These are phyloP conservation scores for Ferdinandea cuprea DNA, from an alignment of 2,888 invertebrate species.

Conservation along the genomic window DNA sequence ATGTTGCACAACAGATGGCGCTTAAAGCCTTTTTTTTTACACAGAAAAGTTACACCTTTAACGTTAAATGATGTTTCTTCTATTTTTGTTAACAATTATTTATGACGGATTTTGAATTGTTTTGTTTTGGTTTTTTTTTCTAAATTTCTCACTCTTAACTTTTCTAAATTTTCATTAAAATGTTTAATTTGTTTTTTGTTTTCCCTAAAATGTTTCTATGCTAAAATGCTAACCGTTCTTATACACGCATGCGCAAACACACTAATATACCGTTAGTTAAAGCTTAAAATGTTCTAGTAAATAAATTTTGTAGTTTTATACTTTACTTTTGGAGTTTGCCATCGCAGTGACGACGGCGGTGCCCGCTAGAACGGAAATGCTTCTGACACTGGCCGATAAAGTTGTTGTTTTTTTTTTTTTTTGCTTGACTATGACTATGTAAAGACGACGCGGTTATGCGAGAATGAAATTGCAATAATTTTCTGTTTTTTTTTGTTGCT, in stretches of 20 bases:
- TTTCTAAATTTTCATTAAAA: constrained; percentile 23
- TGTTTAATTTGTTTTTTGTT: constrained; percentile 1
- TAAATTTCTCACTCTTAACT: constrained; percentile 65
- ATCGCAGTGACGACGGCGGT: constrained; percentile 13
- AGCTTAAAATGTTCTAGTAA: constrained; percentile 50
- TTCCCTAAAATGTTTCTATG: constrained; percentile 24
- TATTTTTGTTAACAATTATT: constrained; percentile 60
- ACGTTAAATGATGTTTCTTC: constrained; percentile 6
- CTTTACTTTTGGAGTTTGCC: neutral
- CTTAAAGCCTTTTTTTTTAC: constrained; percentile 65
- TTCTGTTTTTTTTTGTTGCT: too few species aligned
- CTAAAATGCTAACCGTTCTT: constrained; percentile 22
- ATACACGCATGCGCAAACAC: constrained; percentile 9
- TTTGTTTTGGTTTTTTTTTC: constrained; percentile 16
- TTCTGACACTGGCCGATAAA: constrained; percentile 35
- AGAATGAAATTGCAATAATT: constrained; percentile 8
- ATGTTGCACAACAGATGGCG: constrained; percentile 72
- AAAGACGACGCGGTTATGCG: constrained; percentile 56
- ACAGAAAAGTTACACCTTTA: constrained; percentile 34
- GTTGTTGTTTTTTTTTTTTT: neutral
- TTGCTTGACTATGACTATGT: constrained; percentile 19
- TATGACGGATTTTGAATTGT: constrained; percentile 62
- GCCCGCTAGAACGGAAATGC: constrained; percentile 13
- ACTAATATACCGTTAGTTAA: constrained; percentile 60
- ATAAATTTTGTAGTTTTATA: neutral